These are phyloP conservation scores for Caenorhabditis sp. DNA, from an alignment of 2,888 invertebrate genomes.

Conservation along the genomic window DNA sequence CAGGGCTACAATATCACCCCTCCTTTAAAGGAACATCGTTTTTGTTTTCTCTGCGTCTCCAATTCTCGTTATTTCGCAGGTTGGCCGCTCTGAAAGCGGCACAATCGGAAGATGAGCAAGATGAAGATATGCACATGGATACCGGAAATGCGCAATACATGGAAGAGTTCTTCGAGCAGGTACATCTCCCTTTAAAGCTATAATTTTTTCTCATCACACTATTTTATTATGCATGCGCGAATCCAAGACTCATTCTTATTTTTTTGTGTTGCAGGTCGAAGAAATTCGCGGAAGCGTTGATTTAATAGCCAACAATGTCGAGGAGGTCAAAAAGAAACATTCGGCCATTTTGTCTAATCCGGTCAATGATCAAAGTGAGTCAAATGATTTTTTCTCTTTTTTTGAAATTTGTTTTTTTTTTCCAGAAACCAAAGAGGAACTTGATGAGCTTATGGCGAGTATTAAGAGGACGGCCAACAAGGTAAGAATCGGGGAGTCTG, in stretches of 20 bases:
- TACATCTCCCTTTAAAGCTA: neutral
- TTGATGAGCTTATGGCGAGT: conserved; percentile 99
- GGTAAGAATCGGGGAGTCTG: conserved; percentile 67
- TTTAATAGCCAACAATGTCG: conserved; percentile 98
- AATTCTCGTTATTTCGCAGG: conserved; percentile 7
- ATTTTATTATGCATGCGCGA: too few species aligned
- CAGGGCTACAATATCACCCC: too few species aligned
- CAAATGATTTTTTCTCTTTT: too few species aligned
- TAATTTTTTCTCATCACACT: too few species aligned
- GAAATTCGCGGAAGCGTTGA: conserved; percentile 99
- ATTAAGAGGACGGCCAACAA: conserved; percentile 99
- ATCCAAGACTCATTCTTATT: too few species aligned
- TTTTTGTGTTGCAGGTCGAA: conserved; percentile 81
- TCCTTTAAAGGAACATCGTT: too few species aligned
- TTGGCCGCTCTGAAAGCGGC: conserved; percentile 49
- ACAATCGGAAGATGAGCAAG: conserved; percentile 61
- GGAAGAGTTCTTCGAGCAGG: conserved; percentile 99
- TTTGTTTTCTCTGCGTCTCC: neutral
- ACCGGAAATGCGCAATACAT: conserved; percentile 78
- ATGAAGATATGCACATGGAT: conserved; percentile 68
- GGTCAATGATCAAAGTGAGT: conserved; percentile 70
- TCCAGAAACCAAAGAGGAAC: conserved; percentile 83
- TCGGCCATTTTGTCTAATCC: conserved; percentile 89
- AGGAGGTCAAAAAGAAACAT: conserved; percentile 99
- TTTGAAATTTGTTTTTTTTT: too few species aligned